These are phyloP conservation scores for Polyommatus iphigenia DNA, from an alignment of 2,888 invertebrate genomes.

Conservation along the genomic window DNA sequence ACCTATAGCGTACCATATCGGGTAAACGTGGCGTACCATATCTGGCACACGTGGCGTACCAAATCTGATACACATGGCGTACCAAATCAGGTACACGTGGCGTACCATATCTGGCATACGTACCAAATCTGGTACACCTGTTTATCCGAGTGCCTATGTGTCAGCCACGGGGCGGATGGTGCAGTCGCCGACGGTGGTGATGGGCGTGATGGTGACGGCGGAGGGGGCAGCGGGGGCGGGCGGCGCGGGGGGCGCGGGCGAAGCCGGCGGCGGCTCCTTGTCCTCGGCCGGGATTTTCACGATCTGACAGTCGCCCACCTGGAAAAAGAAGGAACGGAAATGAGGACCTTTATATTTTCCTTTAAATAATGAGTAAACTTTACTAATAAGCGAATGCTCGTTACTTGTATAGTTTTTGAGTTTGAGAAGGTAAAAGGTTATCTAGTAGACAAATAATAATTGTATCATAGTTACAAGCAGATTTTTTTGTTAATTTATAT, in stretches of 20 bases:
- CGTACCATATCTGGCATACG: neutral
- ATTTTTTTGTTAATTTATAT: no score
- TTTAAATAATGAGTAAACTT: no score
- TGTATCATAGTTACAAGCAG: no score
- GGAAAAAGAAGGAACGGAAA: neutral
- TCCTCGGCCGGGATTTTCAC: constrained; percentile 68
- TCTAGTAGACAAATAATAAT: no score
- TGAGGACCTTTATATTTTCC: no score
- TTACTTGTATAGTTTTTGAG: no score
- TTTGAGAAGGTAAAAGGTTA: no score
- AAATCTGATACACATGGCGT: neutral
- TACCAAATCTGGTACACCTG: neutral
- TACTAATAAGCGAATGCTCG: no score
- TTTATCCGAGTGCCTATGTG: constrained; percentile 51
- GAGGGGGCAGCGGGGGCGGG: constrained; percentile 51
- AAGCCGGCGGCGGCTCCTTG: constrained; percentile 53
- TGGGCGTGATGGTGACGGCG: constrained; percentile 72
- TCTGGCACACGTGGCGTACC: neutral
- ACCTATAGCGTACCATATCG: neutral
- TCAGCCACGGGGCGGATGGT: constrained; percentile 73
- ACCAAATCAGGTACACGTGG: neutral
- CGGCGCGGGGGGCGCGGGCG: constrained; percentile 48
- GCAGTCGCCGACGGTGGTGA: constrained; percentile 74
- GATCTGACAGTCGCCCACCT: constrained; percentile 73
- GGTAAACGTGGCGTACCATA: neutral